Base-by-base conservation (phyloP, 1,140 invertebrate species). In the Temnothorax longispinosus region DNA sequence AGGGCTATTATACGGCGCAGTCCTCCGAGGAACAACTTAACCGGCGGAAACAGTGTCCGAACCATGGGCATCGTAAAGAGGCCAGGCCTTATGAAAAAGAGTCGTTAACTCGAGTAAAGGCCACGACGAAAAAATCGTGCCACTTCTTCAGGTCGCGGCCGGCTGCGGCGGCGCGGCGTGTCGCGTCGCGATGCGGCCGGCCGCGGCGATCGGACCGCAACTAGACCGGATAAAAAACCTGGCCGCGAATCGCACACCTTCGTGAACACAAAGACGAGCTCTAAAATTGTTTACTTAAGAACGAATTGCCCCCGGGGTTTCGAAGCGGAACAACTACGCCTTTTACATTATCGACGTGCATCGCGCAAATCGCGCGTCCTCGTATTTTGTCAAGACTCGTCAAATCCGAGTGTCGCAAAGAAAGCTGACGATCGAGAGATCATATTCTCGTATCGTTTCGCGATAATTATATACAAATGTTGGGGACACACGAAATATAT, bases 201-300 rank as follows among this genome's bases (percentile, higher is more conserved):
- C 27, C 27, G 27, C 27, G 27, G 27, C 27, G 27, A 27, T 80
- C 87, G 77, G 62, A 77, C 80, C 88, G 91, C 86, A 94, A 94
- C 88, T 94, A 93, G 93, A 93, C 90, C 92, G 93, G 86, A 91
- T 90, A 89, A 90, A 93, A 93, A 89, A 67, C 64, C 38, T 65
- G 74, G 56, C 62, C 69, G 38, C 54, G 78, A 87, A 85, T 67
- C 71, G 54, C 64, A 67, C 64, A 67, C 44, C 50, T 67, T 60
- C 47, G 64, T 47, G 52, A 75, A 50, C 47, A 74, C 65, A 21
- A 56, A 77, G 54, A 87, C 82, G 58, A 58, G 82, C 38, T 52
- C 41, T 38, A 32, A 76, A 82, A 67, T 58, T 64, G 21, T 65
- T 62, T 80, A 65, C 13, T 65, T 78, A 27, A 80, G 21, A 74